Percentiles rank a stretch among this genome's conserved stretches.
These are phyloP conservation scores for Linyphia triangularis DNA, from an alignment of 2,888 invertebrate genomes.

Conservation along the genomic window DNA sequence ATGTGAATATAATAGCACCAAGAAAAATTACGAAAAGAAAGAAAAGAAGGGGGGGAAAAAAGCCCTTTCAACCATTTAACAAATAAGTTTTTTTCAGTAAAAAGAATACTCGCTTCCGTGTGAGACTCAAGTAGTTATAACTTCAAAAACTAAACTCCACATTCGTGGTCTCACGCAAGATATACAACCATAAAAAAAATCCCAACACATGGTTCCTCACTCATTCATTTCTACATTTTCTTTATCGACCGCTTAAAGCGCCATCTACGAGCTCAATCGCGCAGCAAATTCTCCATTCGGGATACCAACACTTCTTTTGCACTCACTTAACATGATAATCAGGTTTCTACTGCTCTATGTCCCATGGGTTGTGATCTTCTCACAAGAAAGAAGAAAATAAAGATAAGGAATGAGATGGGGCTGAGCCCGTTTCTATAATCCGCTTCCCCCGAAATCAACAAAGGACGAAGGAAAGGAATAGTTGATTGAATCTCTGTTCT, in stretches of 20 bases:
- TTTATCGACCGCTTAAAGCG: conserved; percentile 54
- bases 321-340: conserved; percentile 64
- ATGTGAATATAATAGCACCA: too few relatives aligned
- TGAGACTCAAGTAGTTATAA: neutral
- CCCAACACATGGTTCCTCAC: neutral
- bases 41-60: too few relatives aligned
- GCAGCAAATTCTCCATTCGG: conserved; percentile 37
- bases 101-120: neutral
- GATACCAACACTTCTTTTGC: conserved; percentile 21
- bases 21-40: too few relatives aligned
- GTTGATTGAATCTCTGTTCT: conserved; percentile 51
- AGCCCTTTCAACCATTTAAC: neutral
- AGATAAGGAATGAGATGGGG: neutral
- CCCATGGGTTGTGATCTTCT: conserved; percentile 1
- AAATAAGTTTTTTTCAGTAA: neutral
- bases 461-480: conserved; percentile 19
- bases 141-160: neutral
- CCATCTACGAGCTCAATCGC: conserved; percentile 49
- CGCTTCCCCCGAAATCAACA: conserved; percentile 48
- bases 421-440: conserved; percentile 32
- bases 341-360: conserved; percentile 14
- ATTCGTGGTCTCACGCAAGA: neutral
- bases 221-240: conserved; percentile 27
- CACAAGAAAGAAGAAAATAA: conserved; percentile 9
- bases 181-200: neutral